Conservation (phyloP, 2,113 vertebrate species). For the Lasiurus cinereus region DNA sequence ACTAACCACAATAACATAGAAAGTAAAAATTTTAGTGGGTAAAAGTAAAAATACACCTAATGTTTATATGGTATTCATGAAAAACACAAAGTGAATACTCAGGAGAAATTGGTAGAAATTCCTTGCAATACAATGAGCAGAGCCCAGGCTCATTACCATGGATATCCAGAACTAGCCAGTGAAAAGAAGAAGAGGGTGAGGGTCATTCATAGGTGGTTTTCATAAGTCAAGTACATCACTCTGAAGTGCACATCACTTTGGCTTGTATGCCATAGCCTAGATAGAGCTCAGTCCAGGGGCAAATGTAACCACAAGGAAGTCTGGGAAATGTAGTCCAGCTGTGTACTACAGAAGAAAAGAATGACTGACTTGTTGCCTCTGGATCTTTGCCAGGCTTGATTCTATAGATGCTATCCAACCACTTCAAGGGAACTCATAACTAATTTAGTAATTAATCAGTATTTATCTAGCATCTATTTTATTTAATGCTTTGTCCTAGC, state of each 20-base stretch:
- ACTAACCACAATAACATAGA: background rate
- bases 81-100: background rate
- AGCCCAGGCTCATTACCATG: background rate
- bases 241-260: background rate
- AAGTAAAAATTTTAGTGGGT: background rate
- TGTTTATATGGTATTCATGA: background rate
- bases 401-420: background rate
- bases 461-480: constrained; percentile 21
- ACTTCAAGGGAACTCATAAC: constrained; percentile 30
- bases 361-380: background rate
- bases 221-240: background rate
- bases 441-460: constrained; percentile 57
- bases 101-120: background rate
- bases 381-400: background rate
- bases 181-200: background rate
- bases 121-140: background rate
- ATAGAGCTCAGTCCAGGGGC: background rate
- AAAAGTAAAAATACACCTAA: background rate
- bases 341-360: background rate
- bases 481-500: background rate
- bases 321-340: background rate
- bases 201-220: background rate
- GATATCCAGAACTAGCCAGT: too few species aligned
- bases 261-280: background rate
- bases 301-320: background rate